Conservation (phyloP, 2,113 vertebrate species). For the Silurus meridionalis region DNA sequence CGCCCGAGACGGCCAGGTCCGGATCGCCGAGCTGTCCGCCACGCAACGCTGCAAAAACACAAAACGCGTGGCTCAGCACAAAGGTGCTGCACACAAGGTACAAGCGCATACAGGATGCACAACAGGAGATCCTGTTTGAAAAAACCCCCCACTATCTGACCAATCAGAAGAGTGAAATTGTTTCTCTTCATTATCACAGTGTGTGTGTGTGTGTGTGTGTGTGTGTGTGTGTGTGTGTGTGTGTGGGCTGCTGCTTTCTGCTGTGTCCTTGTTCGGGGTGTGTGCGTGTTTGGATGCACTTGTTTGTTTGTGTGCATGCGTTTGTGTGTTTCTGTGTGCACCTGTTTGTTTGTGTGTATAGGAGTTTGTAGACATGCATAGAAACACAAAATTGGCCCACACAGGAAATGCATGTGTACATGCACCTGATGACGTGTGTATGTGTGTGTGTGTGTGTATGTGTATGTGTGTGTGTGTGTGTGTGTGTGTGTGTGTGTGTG, state of each 20-base stretch:
- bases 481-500: no score
- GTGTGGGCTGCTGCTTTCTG: no score
- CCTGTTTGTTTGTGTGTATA: no score
- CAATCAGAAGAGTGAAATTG: no score
- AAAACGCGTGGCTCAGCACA: constrained; percentile 93
- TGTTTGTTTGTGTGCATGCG: background rate
- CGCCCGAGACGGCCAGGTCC: constrained; percentile 90
- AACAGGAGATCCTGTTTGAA: background rate
- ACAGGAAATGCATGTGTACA: no score
- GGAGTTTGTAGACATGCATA: no score
- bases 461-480: no score
- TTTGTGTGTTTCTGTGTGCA: background rate
- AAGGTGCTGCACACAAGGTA: constrained; percentile 94
- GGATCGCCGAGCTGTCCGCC: constrained; percentile 91
- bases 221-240: background rate
- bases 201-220: background rate
- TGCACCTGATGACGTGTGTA: no score
- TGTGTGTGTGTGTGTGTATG: no score
- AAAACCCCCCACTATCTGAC: no score
- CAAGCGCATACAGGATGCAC: background rate
- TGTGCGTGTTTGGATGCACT: background rate
- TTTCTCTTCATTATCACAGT: background rate
- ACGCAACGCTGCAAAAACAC: constrained; percentile 96
- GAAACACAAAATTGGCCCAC: no score
- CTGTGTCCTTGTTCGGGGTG: background rate